Evolutionary conservation across 2,113 vertebrate genomes (phyloP), one percentile per base, ranked within the genome.

Genomic region (Cyprinodon tularosa): DNA sequence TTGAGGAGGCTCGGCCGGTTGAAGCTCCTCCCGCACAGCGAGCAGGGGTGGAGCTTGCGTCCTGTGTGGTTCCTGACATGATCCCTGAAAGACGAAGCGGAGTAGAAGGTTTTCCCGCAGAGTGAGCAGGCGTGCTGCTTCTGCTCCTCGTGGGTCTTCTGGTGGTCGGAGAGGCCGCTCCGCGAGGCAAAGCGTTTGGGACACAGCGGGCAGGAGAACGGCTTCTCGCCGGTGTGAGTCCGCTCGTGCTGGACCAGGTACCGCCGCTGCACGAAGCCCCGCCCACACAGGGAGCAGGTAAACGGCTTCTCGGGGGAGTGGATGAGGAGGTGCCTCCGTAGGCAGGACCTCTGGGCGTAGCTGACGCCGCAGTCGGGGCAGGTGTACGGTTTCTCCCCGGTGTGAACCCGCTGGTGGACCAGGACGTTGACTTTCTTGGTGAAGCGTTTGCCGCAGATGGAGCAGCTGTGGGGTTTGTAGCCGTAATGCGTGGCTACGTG

Each of bases 181-280:
- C 63, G 62, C 37, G 89, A 90, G 75, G 87, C 85, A 15, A 89
- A 90, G 79, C 85, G 75, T 20, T 90, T 90, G 50, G 89, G 89
- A 47, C 89, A 90, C 2, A 81, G 72, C 20, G 65, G 3, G 65
- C 89, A 90, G 79, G 38, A 15, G 77, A 73, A 90, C 0, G 89
- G 89, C 37, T 80, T 69, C 77, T 90, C 89, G 0, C 89, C 89
- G 0, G 86, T 90, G 79, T 90, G 89, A 6, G 50, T 84, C 4
- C 87, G 76, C 5, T 90, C 83, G 17, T 90, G 89, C 4, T 90
- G 87, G 0, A 87, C 45, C 0, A 90, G 86, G 3, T 86, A 62
- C 0, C 86, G 85, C 2, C 83, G 77, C 81, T 86, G 87, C 0
- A 83, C 20, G 63, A 90, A 90, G 47, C 85, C 85, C 0, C 77